phyloP scores from a whole-genome alignment of 2,797 vertebrate genomes.

The Eurystomus glaucurus region DNA sequence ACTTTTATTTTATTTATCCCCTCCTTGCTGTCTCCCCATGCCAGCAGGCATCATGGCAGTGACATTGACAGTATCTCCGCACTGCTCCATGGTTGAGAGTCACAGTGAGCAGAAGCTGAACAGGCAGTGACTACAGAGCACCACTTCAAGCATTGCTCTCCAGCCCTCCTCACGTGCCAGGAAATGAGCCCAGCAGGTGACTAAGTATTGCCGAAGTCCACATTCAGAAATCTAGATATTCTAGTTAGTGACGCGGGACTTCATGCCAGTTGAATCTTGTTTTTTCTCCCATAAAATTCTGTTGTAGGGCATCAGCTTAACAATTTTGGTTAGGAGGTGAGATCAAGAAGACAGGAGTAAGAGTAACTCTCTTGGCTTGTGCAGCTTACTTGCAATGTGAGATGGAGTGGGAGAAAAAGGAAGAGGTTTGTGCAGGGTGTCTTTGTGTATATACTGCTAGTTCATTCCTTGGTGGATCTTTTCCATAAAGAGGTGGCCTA shows the following conservation, averaged over 20 bases:
- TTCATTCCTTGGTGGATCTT: not conserved
- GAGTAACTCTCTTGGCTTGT: not conserved
- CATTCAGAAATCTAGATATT: not conserved
- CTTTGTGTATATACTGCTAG: not conserved
- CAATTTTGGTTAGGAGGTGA: not conserved
- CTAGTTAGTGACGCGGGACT: not conserved
- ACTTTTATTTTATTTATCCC: not conserved
- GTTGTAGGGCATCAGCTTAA: not conserved
- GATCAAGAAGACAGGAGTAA: not conserved
- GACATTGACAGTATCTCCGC: not conserved
- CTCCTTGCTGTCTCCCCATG: rapidly evolving
- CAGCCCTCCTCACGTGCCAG: not conserved
- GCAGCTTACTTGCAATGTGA: not conserved
- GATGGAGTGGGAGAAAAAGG: not conserved
- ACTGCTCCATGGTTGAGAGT: not conserved
- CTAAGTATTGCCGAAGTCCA: not conserved
- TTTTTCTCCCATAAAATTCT: not conserved
- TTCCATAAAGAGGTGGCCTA: not conserved
- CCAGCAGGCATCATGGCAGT: not conserved
- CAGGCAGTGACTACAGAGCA: not conserved
- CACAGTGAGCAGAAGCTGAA: not conserved
- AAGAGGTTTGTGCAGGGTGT: not conserved
- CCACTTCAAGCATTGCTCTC: not conserved
- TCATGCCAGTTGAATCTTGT: not conserved
- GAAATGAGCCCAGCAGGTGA: not conserved